These are phyloP conservation scores for Osmerus mordax DNA, from an alignment of 2,113 vertebrate species.

Conservation along the genomic window DNA sequence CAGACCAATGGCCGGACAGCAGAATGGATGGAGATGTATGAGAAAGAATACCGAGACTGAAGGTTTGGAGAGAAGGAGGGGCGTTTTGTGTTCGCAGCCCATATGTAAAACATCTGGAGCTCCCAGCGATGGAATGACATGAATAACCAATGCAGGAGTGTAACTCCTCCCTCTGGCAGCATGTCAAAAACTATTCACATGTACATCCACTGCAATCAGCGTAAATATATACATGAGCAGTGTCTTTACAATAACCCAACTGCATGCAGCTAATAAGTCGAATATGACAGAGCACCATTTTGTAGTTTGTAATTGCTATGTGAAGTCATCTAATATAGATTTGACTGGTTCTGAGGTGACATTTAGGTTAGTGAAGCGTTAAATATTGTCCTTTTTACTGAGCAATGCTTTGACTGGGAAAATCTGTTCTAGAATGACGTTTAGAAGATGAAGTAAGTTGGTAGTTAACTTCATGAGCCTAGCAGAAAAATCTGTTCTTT, in stretches of 20 bases:
- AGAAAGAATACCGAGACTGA: not conserved
- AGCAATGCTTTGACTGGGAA: not conserved
- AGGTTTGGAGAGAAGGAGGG: no score
- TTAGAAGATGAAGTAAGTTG: not conserved
- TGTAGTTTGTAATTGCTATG: not conserved
- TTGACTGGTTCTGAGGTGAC: not conserved
- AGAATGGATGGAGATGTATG: constrained; percentile 11
- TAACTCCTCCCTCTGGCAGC: not conserved
- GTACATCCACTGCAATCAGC: not conserved
- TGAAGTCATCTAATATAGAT: not conserved
- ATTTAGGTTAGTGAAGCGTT: not conserved
- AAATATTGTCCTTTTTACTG: not conserved
- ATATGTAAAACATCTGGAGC: not conserved
- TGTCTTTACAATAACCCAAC: not conserved
- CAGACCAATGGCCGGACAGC: constrained; percentile 1
- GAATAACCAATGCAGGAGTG: not conserved
- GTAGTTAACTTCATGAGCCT: not conserved
- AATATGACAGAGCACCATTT: not conserved
- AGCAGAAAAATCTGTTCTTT: not conserved
- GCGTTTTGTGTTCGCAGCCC: not conserved
- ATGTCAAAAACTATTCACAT: not conserved
- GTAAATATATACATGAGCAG: not conserved
- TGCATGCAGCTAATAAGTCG: not conserved
- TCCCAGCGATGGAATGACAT: not conserved
- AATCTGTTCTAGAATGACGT: not conserved